A percentile compares a stretch with the other conserved stretches of the same genome.
Evolutionary conservation across 1,140 invertebrate species (phyloP).

Genomic region (Neodiprion lecontei): DNA sequence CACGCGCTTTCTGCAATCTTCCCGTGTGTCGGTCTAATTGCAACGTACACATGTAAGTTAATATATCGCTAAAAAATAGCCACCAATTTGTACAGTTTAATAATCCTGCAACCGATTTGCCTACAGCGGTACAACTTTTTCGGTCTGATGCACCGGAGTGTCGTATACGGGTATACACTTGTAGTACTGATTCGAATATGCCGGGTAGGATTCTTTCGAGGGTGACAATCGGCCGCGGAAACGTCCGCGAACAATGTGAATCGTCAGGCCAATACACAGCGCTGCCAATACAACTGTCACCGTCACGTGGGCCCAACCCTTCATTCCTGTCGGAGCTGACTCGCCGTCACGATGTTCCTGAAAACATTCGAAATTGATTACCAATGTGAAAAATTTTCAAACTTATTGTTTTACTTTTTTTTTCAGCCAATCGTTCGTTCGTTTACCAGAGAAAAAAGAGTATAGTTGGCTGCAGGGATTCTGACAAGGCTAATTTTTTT

Average conservation of each 20-base stretch:
- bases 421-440: too few relatives aligned
- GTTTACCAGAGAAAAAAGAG: too few relatives aligned
- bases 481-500: too few relatives aligned
- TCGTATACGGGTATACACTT: slow-evolving; percentile 56
- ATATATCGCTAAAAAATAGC: neutral
- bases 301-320: slow-evolving; percentile 50
- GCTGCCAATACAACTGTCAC: slow-evolving; percentile 47
- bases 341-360: slow-evolving; percentile 35
- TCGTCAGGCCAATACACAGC: slow-evolving; percentile 46
- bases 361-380: neutral
- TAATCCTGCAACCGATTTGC: slow-evolving; percentile 12
- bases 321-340: slow-evolving; percentile 19
- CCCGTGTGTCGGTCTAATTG: neutral
- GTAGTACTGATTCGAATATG: slow-evolving; percentile 54
- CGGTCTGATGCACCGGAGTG: slow-evolving; percentile 46
- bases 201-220: slow-evolving; percentile 40
- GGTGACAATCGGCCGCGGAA: slow-evolving; percentile 50
- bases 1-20: neutral
- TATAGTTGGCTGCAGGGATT: too few relatives aligned
- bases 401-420: too few relatives aligned
- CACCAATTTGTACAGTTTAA: neutral
- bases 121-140: slow-evolving; percentile 53
- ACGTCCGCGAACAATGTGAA: slow-evolving; percentile 48
- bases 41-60: too few relatives aligned
- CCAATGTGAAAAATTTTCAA: too few relatives aligned